Evolutionary conservation across 2,797 vertebrate species (phyloP).

Genomic region (Gephyroberyx darwinii): DNA sequence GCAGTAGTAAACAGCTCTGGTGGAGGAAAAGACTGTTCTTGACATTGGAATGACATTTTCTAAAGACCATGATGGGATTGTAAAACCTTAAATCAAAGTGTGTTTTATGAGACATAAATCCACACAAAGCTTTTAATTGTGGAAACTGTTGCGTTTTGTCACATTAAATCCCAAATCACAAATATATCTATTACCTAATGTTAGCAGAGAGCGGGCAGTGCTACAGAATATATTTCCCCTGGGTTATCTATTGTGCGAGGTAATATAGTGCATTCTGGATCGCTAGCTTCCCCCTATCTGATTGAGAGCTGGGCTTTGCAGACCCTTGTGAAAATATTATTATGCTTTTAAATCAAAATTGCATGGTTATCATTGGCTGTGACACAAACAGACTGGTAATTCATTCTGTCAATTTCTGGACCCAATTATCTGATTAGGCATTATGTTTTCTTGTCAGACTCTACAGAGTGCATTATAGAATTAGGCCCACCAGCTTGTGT

Average conservation of each 20-base stretch:
- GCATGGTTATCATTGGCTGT: slow-evolving; percentile 59
- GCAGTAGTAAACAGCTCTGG: slow-evolving; percentile 1
- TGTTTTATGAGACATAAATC: slow-evolving; percentile 17
- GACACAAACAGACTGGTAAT: slow-evolving; percentile 58
- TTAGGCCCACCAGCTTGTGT: slow-evolving; percentile 45
- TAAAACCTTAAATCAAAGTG: slow-evolving; percentile 12
- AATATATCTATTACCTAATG: slow-evolving; percentile 18
- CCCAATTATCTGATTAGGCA: slow-evolving; percentile 66
- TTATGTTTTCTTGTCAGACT: slow-evolving; percentile 52
- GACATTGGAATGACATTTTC: slow-evolving; percentile 2
- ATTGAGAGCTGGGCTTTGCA: slow-evolving; percentile 40
- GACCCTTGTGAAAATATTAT: slow-evolving; percentile 58
- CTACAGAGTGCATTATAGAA: slow-evolving; percentile 20
- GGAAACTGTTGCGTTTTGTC: background rate
- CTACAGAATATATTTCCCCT: slow-evolving; percentile 15
- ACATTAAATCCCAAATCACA: slow-evolving; percentile 31
- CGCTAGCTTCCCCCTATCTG: slow-evolving; percentile 45
- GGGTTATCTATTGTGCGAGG: slow-evolving; percentile 39
- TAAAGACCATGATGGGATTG: background rate
- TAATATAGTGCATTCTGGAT: slow-evolving; percentile 29
- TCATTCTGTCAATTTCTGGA: slow-evolving; percentile 54
- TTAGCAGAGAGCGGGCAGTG: slow-evolving; percentile 23
- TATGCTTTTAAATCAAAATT: slow-evolving; percentile 66
- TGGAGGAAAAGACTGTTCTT: background rate
- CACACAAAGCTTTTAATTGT: background rate